Conservation (phyloP, 2,888 invertebrate species). For the Dynastes tityus region DNA sequence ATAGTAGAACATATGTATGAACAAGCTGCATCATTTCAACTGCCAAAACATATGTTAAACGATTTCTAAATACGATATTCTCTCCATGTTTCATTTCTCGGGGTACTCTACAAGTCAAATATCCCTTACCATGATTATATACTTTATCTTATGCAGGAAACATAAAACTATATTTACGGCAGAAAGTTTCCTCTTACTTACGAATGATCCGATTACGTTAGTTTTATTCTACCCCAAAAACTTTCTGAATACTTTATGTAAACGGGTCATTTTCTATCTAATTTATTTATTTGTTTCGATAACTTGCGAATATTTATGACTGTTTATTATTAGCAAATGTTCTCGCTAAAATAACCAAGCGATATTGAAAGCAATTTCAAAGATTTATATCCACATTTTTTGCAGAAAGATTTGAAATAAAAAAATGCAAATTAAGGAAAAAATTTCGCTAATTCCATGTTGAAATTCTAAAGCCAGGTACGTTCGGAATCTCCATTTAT, state of each 20-base stretch:
- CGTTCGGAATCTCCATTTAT: background rate
- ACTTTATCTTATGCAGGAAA: conserved; percentile 12
- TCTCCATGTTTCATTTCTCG: background rate
- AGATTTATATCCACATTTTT: background rate
- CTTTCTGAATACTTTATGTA: conserved; percentile 2
- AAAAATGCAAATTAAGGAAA: background rate
- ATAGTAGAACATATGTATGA: no score
- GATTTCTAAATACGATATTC: no score
- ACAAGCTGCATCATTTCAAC: no score
- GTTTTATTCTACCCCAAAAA: conserved; percentile 11
- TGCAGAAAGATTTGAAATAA: background rate
- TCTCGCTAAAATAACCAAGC: no score
- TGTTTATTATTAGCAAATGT: background rate
- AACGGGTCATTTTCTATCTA: conserved; percentile 10
- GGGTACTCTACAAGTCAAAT: conserved; percentile 8
- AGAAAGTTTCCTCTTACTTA: conserved; percentile 13
- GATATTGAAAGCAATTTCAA: background rate
- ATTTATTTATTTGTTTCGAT: conserved; percentile 35
- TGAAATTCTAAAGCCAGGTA: background rate
- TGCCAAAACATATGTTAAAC: no score
- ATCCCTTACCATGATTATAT: conserved; percentile 10
- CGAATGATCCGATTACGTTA: conserved; percentile 17
- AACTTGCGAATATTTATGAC: background rate
- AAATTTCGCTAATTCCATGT: background rate
- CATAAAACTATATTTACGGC: conserved; percentile 31